phyloP scores from a whole-genome alignment of 2,888 invertebrate genomes.

The Aplocera efformata region DNA sequence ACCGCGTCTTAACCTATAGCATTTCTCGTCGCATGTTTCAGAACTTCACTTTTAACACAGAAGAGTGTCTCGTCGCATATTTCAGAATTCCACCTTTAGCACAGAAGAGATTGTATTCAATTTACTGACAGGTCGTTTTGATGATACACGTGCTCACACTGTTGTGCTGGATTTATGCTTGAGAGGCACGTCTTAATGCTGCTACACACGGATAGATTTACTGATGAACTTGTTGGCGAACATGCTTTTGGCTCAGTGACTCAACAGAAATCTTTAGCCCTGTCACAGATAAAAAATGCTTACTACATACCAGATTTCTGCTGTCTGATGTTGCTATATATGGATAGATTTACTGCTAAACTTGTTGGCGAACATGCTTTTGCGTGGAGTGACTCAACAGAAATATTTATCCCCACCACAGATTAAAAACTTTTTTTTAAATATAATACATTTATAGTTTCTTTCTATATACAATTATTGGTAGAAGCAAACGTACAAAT shows the following conservation, averaged over 20 bases:
- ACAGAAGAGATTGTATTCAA: conserved; percentile 44
- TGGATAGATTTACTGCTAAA: background rate
- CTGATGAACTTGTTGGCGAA: background rate
- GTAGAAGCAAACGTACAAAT: no score
- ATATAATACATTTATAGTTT: no score
- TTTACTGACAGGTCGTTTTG: conserved; percentile 56
- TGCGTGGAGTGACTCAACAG: no score
- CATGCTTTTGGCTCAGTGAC: no score
- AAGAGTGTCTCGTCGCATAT: background rate
- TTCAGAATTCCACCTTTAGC: background rate
- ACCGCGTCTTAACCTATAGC: no score
- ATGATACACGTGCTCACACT: conserved; percentile 51
- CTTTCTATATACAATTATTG: no score
- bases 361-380: background rate
- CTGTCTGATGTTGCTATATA: conserved; percentile 27
- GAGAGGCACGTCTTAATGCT: conserved; percentile 36
- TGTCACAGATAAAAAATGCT: no score
- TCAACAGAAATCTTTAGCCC: no score
- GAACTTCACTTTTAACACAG: no score
- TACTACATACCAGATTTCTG: no score
- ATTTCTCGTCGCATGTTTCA: background rate
- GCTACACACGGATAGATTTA: conserved; percentile 15
- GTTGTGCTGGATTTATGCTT: conserved; percentile 48
- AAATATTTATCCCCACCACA: no score
- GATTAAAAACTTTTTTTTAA: no score